phyloP scores from a whole-genome alignment of 1,140 invertebrate species.

The Lepidotrigona ventralis region DNA sequence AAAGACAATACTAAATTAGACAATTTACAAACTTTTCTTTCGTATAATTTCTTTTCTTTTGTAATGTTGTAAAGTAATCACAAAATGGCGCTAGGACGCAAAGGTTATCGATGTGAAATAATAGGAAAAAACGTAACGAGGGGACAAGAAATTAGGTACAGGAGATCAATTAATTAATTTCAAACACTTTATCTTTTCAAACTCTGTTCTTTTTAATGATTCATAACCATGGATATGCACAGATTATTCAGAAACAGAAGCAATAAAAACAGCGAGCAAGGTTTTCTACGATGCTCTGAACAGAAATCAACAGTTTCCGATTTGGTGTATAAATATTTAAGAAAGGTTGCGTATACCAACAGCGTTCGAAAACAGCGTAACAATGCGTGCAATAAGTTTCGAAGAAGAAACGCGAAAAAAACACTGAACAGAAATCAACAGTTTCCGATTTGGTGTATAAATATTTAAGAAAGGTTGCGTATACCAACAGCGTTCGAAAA shows the following conservation, averaged over 20 bases:
- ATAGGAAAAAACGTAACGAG: background rate
- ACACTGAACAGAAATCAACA: too few relatives aligned
- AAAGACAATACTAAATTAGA: background rate
- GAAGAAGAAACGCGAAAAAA: conserved; percentile 38
- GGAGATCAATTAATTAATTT: background rate
- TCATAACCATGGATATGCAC: background rate
- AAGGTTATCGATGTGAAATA: background rate
- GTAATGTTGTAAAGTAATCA: background rate
- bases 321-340: conserved; percentile 67
- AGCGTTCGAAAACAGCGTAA: conserved; percentile 48
- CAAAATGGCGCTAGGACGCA: background rate
- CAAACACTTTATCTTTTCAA: background rate
- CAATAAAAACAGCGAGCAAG: conserved; percentile 1
- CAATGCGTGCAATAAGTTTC: conserved; percentile 62
- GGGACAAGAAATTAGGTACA: background rate
- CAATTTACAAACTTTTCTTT: background rate
- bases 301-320: conserved; percentile 54
- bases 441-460: conserved; percentile 67
- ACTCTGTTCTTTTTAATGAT: background rate
- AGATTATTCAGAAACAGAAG: conserved; percentile 2
- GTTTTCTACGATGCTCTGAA: background rate
- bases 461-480: conserved; percentile 57
- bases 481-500: conserved; percentile 20
- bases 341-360: conserved; percentile 41
- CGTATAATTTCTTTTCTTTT: background rate